phyloP scores from a whole-genome alignment of 2,888 invertebrate genomes.

The Drosophila rubida region DNA sequence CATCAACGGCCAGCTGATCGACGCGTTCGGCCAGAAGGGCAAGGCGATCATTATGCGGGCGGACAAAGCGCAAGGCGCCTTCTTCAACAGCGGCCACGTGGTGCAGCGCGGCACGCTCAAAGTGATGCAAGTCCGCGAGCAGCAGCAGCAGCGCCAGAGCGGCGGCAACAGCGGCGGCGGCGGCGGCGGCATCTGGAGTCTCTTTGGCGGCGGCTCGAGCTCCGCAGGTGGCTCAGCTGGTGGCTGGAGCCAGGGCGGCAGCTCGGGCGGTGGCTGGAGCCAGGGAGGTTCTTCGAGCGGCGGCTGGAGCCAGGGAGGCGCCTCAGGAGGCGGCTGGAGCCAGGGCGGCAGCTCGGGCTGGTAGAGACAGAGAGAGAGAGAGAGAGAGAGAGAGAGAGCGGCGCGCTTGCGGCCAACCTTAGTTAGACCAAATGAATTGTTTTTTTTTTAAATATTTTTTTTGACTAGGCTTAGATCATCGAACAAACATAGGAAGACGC shows the following conservation, averaged over 20 bases:
- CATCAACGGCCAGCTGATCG: constrained; percentile 69
- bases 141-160: constrained; percentile 49
- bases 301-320: constrained; percentile 13
- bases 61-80: constrained; percentile 63
- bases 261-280: constrained; percentile 38
- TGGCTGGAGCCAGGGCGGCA: constrained; percentile 45
- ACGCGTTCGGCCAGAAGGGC: constrained; percentile 70
- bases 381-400: no score
- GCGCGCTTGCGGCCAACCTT: constrained; percentile 21
- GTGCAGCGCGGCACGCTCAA: constrained; percentile 76
- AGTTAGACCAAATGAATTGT: constrained; percentile 73
- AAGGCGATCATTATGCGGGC: constrained; percentile 66
- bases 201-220: constrained; percentile 17
- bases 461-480: constrained; percentile 68
- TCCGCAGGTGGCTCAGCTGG: constrained; percentile 29
- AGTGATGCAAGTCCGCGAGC: constrained; percentile 66
- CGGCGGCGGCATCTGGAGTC: background rate
- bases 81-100: constrained; percentile 76
- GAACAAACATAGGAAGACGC: constrained; percentile 41
- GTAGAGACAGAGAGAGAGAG: no score
- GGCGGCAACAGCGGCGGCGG: constrained; percentile 15
- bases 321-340: constrained; percentile 36
- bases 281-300: constrained; percentile 31
- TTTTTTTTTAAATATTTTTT: constrained; percentile 54
- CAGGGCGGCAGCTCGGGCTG: constrained; percentile 44